Conservation (phyloP, 2,113 vertebrate genomes). For the Hippocampus guttulatus region DNA sequence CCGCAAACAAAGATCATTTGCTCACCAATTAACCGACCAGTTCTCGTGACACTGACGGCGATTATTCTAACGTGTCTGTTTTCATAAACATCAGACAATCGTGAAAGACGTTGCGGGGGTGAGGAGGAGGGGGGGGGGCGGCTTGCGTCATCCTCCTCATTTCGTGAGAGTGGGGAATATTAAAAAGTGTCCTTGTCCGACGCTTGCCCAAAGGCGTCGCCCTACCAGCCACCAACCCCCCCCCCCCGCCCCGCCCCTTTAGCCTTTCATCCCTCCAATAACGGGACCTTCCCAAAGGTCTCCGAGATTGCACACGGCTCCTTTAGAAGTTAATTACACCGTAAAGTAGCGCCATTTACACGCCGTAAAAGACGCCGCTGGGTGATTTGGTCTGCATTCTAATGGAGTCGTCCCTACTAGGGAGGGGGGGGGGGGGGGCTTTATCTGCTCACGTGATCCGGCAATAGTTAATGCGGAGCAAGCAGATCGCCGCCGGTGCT, state of each 20-base stretch:
- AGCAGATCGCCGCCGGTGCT: constrained; percentile 45
- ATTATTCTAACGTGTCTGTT: no score
- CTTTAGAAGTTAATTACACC: constrained; percentile 26
- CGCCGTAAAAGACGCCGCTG: not conserved
- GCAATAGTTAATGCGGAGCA: constrained; percentile 44
- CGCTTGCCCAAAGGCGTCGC: not conserved
- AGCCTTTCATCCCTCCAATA: constrained; percentile 15
- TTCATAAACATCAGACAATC: no score
- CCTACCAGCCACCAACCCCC: not conserved
- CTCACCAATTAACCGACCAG: no score
- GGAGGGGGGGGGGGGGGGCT: not conserved
- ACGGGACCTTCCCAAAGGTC: constrained; percentile 15
- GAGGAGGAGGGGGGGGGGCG: no score
- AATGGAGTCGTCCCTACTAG: not conserved
- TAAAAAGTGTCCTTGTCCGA: constrained; percentile 26
- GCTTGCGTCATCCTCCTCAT: not conserved
- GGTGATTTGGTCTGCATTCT: constrained; percentile 12
- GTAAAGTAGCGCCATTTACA: constrained; percentile 12
- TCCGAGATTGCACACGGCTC: constrained; percentile 6
- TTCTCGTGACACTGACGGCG: no score
- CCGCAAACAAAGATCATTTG: no score
- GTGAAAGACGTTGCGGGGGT: no score
- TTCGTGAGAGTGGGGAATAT: constrained; percentile 15
- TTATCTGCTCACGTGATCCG: not conserved
- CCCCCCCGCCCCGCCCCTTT: not conserved